Percentiles rank a stretch among this genome's conserved stretches.
Conservation (phyloP, 2,113 vertebrate species). For the Ahaetulla prasina region DNA sequence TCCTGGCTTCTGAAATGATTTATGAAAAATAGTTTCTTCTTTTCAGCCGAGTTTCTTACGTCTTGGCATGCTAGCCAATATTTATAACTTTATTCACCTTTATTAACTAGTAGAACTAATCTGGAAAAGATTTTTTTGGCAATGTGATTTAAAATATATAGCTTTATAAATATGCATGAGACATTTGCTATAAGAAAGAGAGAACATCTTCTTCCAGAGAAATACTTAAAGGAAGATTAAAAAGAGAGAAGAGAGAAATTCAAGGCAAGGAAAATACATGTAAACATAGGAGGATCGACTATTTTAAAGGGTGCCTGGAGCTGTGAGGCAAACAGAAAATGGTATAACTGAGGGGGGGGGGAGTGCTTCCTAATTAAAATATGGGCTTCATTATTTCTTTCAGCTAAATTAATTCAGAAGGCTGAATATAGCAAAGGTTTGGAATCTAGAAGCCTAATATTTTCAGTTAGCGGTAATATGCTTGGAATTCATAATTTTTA, state of each 20-base stretch:
- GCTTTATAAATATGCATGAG: neutral
- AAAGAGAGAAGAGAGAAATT: neutral
- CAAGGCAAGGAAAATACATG: neutral
- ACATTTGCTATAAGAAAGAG: neutral
- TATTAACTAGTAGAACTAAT: neutral
- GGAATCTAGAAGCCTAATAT: neutral
- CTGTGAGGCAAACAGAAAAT: neutral
- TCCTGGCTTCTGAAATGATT: neutral
- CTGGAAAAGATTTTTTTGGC: conserved; percentile 1
- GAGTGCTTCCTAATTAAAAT: neutral
- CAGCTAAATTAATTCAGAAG: neutral
- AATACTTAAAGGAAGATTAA: neutral
- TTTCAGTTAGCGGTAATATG: neutral
- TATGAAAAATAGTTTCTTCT: neutral
- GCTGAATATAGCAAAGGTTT: neutral
- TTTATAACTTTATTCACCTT: conserved; percentile 1
- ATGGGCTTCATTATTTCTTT: neutral
- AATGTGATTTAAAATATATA: neutral
- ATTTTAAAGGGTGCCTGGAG: neutral
- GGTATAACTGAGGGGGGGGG: neutral
- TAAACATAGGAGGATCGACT: neutral
- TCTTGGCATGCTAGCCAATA: neutral
- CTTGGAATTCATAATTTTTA: neutral
- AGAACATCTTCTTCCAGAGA: neutral
- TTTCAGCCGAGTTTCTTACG: neutral